These are phyloP conservation scores for Macrotus californicus DNA, from an alignment of 2,113 vertebrate species.

Conservation along the genomic window DNA sequence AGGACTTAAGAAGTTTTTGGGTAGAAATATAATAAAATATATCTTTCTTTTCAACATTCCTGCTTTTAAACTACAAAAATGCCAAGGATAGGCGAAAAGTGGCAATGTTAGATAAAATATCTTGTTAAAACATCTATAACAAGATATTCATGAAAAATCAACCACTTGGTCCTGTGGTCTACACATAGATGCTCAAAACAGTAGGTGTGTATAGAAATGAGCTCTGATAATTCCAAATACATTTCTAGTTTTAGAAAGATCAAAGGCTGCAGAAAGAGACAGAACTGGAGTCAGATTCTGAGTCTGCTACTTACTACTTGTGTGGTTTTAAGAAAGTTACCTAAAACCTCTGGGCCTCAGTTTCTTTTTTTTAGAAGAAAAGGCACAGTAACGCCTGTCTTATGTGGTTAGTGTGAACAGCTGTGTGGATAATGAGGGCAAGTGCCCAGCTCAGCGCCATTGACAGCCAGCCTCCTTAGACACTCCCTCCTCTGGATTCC, in stretches of 20 bases:
- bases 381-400: not conserved
- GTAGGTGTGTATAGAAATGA: not conserved
- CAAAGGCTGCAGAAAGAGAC: not conserved
- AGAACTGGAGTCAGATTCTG: not conserved
- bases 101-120: not conserved
- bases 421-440: not conserved
- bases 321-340: not conserved
- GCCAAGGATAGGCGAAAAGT: not conserved
- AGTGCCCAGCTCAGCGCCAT: not conserved
- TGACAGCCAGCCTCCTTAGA: not conserved
- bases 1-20: not conserved
- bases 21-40: not conserved
- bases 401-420: not conserved
- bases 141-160: not conserved
- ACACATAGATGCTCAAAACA: not conserved
- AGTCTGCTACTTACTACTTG: not conserved
- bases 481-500: not conserved
- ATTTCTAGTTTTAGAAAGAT: not conserved
- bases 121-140: not conserved
- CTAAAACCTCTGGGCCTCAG: not conserved
- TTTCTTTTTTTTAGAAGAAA: not conserved
- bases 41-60: not conserved
- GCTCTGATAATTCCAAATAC: not conserved
- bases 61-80: constrained; percentile 15
- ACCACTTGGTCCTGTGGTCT: too few species aligned